Evolutionary conservation across 2,888 invertebrate genomes (phyloP).

Genomic region (Archaeoteleia sp.): DNA sequence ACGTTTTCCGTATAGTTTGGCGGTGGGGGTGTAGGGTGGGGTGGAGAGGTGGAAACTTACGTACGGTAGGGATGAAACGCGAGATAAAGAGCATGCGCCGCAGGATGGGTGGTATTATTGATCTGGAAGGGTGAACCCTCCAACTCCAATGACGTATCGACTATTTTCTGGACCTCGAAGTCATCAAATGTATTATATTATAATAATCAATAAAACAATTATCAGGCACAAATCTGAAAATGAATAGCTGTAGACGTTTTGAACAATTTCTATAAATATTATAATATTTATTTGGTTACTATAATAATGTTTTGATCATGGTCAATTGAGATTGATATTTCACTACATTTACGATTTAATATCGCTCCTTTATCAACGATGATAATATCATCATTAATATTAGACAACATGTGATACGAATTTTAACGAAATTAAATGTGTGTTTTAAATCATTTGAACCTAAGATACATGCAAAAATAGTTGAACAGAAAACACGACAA

Average conservation of each 20-base stretch:
- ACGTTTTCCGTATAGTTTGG: slow-evolving; percentile 55
- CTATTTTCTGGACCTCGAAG: slow-evolving; percentile 24
- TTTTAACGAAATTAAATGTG: no score
- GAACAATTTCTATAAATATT: no score
- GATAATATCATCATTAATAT: no score
- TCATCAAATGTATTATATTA: slow-evolving; percentile 16
- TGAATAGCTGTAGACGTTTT: no score
- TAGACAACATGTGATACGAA: no score
- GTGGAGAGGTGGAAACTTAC: slow-evolving; percentile 62
- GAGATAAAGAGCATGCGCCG: slow-evolving; percentile 65
- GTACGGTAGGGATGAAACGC: slow-evolving; percentile 51
- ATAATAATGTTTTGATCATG: not conserved
- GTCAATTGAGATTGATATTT: not conserved
- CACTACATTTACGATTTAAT: not conserved
- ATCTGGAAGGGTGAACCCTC: slow-evolving; percentile 63
- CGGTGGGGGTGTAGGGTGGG: no score
- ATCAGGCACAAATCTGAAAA: no score
- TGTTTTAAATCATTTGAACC: no score
- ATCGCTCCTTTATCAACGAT: no score
- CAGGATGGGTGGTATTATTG: slow-evolving; percentile 71
- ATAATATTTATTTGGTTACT: not conserved
- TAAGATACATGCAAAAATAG: no score
- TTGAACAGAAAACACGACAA: no score
- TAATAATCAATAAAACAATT: no score
- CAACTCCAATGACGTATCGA: slow-evolving; percentile 42